Percentiles rank a stretch among this genome's conserved stretches.
Evolutionary conservation across 92 coral and sea anemone species (phyloP).

Genomic region (Bergia sp.): DNA sequence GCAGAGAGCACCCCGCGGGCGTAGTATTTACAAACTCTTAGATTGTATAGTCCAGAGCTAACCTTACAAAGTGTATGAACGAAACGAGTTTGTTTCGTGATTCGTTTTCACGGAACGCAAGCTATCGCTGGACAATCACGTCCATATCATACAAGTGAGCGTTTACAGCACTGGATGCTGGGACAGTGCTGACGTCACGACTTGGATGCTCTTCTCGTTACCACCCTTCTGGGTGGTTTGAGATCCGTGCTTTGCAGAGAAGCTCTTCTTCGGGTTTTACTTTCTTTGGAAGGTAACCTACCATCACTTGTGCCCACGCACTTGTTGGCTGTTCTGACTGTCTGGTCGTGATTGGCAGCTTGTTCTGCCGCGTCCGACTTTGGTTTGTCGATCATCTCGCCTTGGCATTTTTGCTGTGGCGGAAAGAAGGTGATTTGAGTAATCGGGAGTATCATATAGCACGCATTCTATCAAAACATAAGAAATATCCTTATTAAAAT

Average conservation of each 20-base stretch:
- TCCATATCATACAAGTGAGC: no score
- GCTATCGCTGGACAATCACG: no score
- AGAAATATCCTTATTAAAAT: no score
- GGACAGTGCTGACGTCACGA: neutral
- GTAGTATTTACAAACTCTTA: no score
- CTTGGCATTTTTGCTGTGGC: slow-evolving; percentile 75
- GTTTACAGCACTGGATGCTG: neutral
- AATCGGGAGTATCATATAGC: neutral
- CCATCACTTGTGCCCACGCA: slow-evolving; percentile 12
- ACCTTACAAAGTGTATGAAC: no score
- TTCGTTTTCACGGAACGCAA: no score
- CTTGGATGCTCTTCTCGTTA: slow-evolving; percentile 16
- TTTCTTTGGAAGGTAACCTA: slow-evolving; percentile 11
- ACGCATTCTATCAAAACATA: no score
- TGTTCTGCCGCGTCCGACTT: slow-evolving; percentile 26
- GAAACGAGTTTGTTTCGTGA: no score
- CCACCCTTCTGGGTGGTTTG: slow-evolving; percentile 1
- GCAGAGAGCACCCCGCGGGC: no score
- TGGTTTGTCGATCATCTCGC: slow-evolving; percentile 64
- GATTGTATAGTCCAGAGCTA: no score
- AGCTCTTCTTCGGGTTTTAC: slow-evolving; percentile 4
- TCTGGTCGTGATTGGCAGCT: slow-evolving; percentile 35
- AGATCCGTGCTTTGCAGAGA: slow-evolving; percentile 24
- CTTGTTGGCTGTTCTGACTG: slow-evolving; percentile 24
- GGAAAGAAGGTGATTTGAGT: neutral